Evolutionary conservation across 2,113 vertebrate species (phyloP).

Genomic region (Pseudorectes ferrugineus): DNA sequence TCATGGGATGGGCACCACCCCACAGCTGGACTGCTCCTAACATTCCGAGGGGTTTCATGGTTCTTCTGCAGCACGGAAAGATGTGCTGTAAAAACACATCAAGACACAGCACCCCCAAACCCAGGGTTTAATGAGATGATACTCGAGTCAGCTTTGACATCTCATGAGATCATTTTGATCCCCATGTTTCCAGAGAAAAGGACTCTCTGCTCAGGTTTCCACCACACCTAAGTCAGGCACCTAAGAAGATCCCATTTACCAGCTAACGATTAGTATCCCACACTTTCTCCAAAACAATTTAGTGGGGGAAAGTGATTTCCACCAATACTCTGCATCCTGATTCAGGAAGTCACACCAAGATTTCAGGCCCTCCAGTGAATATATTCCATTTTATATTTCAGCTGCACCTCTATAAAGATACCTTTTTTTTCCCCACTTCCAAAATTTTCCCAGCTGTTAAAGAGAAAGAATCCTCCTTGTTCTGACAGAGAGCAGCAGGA

Average conservation of each 20-base stretch:
- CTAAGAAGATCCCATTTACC: background rate
- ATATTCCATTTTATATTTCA: background rate
- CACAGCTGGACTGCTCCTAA: rapidly evolving
- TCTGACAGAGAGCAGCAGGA: background rate
- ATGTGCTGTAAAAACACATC: background rate
- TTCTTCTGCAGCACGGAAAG: background rate
- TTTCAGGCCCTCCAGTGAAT: background rate
- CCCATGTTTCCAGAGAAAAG: background rate
- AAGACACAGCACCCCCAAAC: background rate
- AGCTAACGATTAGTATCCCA: background rate
- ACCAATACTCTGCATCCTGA: background rate
- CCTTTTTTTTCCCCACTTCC: rapidly evolving
- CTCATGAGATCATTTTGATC: background rate
- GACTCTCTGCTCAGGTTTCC: background rate
- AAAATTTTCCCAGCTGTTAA: background rate
- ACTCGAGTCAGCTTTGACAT: rapidly evolving
- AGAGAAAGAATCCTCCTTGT: background rate
- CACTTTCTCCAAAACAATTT: background rate
- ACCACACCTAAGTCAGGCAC: background rate
- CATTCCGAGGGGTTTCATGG: rapidly evolving
- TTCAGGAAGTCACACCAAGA: background rate
- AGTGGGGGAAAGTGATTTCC: background rate
- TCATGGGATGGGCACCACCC: background rate
- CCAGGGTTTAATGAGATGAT: background rate
- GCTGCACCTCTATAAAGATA: background rate